Evolutionary conservation across 2,888 invertebrate genomes (phyloP).

Genomic region (Diachrysia chrysitis): DNA sequence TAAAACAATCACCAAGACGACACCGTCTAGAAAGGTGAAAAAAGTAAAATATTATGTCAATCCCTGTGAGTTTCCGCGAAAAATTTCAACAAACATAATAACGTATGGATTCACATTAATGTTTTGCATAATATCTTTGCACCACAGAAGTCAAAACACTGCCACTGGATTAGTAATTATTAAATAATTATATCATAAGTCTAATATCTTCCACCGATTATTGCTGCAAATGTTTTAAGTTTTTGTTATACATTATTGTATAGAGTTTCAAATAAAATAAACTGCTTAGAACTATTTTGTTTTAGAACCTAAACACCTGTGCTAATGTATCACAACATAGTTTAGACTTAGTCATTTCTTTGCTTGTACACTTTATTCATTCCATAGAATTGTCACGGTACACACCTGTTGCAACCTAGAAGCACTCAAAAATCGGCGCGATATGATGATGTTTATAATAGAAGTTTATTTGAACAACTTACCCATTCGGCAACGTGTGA

Average conservation of each 20-base stretch:
- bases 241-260: neutral
- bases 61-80: conserved; percentile 65
- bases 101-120: conserved; percentile 35
- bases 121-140: conserved; percentile 38
- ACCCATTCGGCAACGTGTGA: conserved; percentile 33
- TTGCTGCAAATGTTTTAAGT: neutral
- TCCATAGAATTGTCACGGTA: neutral
- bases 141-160: conserved; percentile 16
- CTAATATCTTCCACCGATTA: neutral
- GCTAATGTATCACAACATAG: neutral
- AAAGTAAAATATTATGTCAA: conserved; percentile 76
- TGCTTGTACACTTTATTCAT: neutral
- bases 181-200: conserved; percentile 12
- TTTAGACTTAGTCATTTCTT: neutral
- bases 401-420: neutral
- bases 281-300: neutral
- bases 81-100: conserved; percentile 69
- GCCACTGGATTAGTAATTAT: conserved; percentile 6
- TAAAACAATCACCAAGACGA: conserved; percentile 73
- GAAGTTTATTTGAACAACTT: conserved; percentile 23
- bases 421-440: neutral
- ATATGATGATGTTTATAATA: neutral
- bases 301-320: neutral
- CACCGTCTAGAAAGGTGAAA: conserved; percentile 64
- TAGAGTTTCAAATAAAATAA: neutral